Percentiles rank a stretch among this genome's conserved stretches.
Conservation (phyloP, 2,797 vertebrate genomes). For the Parambassis ranga region DNA sequence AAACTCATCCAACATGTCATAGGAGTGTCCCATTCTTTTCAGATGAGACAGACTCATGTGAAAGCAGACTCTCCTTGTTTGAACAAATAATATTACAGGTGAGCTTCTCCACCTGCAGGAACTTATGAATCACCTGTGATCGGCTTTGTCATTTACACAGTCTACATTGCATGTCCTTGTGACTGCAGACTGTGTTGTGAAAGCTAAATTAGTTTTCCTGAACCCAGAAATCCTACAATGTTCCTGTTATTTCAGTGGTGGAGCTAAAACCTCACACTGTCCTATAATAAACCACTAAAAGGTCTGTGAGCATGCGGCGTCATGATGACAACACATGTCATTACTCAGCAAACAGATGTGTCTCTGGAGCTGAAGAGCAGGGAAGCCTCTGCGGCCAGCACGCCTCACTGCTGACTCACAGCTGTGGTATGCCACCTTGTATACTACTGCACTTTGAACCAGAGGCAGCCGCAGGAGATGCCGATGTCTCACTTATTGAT, state of each 20-base stretch:
- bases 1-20: neutral
- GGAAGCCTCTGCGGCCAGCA: conserved; percentile 25
- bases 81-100: conserved; percentile 14
- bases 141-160: neutral
- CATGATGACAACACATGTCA: neutral
- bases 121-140: conserved; percentile 13
- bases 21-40: conserved; percentile 27
- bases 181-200: too few species aligned
- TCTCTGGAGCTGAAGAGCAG: neutral
- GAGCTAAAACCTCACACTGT: too few species aligned
- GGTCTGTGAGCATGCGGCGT: neutral
- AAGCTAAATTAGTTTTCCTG: neutral
- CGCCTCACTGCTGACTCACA: conserved; percentile 44
- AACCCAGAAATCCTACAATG: too few species aligned
- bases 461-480: conserved; percentile 12
- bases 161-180: neutral
- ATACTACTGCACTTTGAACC: conserved; percentile 49
- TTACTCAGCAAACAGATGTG: conserved; percentile 18
- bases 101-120: conserved; percentile 4
- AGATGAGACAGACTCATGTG: conserved; percentile 28
- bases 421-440: conserved; percentile 37
- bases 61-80: conserved; percentile 27
- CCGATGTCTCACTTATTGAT: conserved; percentile 27
- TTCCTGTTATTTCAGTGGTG: too few species aligned
- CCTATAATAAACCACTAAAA: too few species aligned